Percentiles rank a stretch among this genome's conserved stretches.
phyloP scores from a whole-genome alignment of 2,113 vertebrate genomes.

The Sciurus niger region DNA sequence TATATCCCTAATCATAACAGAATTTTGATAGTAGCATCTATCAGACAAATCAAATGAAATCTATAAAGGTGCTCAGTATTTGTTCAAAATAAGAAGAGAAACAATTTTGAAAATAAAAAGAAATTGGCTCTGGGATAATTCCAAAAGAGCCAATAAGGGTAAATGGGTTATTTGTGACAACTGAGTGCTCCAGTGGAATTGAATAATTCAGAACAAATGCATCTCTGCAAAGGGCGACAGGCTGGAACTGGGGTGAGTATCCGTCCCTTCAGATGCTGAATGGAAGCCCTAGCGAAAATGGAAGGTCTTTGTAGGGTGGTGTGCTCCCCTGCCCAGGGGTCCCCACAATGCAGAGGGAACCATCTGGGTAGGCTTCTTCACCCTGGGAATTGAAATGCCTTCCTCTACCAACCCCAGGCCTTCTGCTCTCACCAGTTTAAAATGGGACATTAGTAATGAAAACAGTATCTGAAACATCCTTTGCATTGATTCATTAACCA shows the following conservation, averaged over 20 bases:
- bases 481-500: conserved; percentile 76
- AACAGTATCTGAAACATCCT: conserved; percentile 66
- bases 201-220: neutral
- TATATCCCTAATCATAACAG: neutral
- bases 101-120: conserved; percentile 43
- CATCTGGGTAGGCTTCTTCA: neutral
- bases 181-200: neutral
- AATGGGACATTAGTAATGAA: conserved; percentile 65
- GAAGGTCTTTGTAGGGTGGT: neutral
- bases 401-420: neutral
- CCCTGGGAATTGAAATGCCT: neutral
- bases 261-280: neutral
- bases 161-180: neutral
- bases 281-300: neutral
- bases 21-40: conserved; percentile 1
- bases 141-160: neutral
- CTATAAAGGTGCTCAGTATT: neutral
- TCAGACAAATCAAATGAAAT: conserved; percentile 34
- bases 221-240: neutral
- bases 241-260: neutral
- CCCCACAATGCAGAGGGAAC: neutral
- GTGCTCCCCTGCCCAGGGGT: neutral
- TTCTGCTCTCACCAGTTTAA: conserved; percentile 16
- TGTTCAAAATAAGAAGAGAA: conserved; percentile 52
- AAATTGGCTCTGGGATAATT: conserved; percentile 55